phyloP scores from a whole-genome alignment of 2,888 invertebrate genomes.

The Clusia tigrina region DNA sequence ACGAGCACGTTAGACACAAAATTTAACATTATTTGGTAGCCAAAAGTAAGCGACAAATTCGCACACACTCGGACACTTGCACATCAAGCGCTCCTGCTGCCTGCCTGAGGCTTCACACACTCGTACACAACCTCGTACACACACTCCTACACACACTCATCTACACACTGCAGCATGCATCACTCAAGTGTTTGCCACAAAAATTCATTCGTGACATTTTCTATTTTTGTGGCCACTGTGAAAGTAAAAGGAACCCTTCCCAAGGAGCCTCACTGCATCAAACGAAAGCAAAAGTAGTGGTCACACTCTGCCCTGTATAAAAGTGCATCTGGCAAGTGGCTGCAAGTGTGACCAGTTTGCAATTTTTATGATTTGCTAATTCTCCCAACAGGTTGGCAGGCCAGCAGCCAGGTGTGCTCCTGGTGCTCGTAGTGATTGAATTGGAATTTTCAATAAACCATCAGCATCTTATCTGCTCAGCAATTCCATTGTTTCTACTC shows the following conservation, averaged over 20 bases:
- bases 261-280: too few species aligned
- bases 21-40: slow-evolving; percentile 52
- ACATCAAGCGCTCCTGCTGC: not conserved
- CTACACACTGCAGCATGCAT: slow-evolving; percentile 23
- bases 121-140: slow-evolving; percentile 20
- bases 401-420: too few species aligned
- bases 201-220: not conserved
- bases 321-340: too few species aligned
- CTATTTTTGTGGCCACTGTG: not conserved
- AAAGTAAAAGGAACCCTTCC: too few species aligned
- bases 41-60: slow-evolving; percentile 40
- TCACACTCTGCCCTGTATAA: too few species aligned
- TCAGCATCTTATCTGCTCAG: too few species aligned
- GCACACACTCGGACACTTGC: slow-evolving; percentile 22
- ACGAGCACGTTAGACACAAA: slow-evolving; percentile 59
- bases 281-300: too few species aligned
- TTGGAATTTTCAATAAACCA: too few species aligned
- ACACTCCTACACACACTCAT: slow-evolving; percentile 23
- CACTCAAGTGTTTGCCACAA: not conserved
- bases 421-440: too few species aligned
- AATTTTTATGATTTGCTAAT: not conserved
- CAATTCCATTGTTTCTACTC: too few species aligned
- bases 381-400: too few species aligned
- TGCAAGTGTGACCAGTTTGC: not conserved
- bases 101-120: slow-evolving; percentile 9